Evolutionary conservation across 2,888 invertebrate genomes (phyloP), one percentile per base, ranked within the genome.

Genomic region (Oligia latruncula): DNA sequence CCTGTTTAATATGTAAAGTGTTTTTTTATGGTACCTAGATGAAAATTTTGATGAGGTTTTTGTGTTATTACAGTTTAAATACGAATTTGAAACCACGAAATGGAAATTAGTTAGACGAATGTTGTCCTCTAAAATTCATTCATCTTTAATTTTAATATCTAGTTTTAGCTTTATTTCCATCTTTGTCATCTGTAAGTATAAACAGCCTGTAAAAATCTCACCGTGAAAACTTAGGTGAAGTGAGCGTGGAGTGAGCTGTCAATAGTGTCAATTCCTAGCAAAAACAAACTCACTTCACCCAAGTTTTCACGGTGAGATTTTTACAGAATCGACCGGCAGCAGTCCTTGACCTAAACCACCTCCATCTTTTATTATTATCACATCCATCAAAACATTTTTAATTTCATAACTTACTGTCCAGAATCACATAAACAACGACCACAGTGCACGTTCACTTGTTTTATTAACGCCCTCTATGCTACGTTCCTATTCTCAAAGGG

Each of bases 401-500:
- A 70, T 81, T 60, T 72, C 66, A 72, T 60, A 80, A 43, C 43
- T 29, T 52, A 15, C 20, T 40, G 20, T 43, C 40, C 23, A 66
- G n/a, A 64, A 29, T 49, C 20, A 11, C n/a, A 64, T 29, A 66
- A 23, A 80, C 60, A 52, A 58, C 15, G 9, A 29, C 13, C 62
- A 49, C 20, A 60, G 49, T 52, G 66, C 60, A 70, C 68, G 67
- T 70, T 71, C 71, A 74, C 66, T 76, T 71, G 78, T 74, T 81
- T 83, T 83, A 77, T 85, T 71, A 74, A 79, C 78, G 20, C 66
- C 66, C 66, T 74, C 74, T 60, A 66, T 67, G 43, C 70, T 65
- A 46, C 73, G 74, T 74, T 75, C 58, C 71, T 84, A 85, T 81
- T 82, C 86, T 89, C 85, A 83, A 81, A 87, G 85, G 87, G 83